A percentile compares a stretch with the other conserved stretches of the same genome.
These are phyloP conservation scores for Luidia sarsii DNA, from an alignment of 53 echinoderm and acorn worm genomes.

Conservation along the genomic window DNA sequence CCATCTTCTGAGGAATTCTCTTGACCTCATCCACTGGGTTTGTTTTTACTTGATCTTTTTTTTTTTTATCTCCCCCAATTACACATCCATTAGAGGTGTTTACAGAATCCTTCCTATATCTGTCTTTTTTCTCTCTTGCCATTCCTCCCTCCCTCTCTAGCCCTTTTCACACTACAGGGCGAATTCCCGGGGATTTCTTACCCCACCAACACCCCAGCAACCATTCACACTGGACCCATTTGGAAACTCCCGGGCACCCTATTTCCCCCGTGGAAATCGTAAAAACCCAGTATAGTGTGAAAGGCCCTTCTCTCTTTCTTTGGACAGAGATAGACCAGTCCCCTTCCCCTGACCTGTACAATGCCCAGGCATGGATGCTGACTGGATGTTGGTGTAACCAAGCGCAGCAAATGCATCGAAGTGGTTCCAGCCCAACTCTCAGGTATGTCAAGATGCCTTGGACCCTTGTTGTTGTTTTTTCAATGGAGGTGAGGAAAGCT, in stretches of 20 bases:
- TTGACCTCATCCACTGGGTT: not conserved
- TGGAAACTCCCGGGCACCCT: not conserved
- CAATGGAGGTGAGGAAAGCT: too few relatives aligned
- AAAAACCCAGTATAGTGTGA: constrained; percentile 2
- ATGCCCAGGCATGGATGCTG: not conserved
- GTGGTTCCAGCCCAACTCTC: too few relatives aligned
- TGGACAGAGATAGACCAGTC: too few relatives aligned
- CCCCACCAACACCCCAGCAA: too few relatives aligned
- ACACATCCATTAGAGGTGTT: constrained; percentile 45
- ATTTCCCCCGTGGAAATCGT: not conserved
- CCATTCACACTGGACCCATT: too few relatives aligned
- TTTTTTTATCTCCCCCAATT: constrained; percentile 34
- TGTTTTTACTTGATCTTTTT: constrained; percentile 17
- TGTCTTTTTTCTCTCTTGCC: constrained; percentile 4
- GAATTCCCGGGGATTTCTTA: too few relatives aligned
- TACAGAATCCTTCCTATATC: not conserved
- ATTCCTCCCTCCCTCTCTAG: not conserved
- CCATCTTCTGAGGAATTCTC: too few relatives aligned
- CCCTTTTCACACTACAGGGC: too few relatives aligned
- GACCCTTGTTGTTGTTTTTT: too few relatives aligned
- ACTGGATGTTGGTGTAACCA: not conserved
- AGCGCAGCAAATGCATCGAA: too few relatives aligned
- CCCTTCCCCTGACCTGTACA: not conserved
- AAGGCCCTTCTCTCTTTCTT: too few relatives aligned
- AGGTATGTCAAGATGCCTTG: too few relatives aligned